These are phyloP conservation scores for Numida meleagris DNA, from an alignment of 2,113 vertebrate species.

Conservation along the genomic window DNA sequence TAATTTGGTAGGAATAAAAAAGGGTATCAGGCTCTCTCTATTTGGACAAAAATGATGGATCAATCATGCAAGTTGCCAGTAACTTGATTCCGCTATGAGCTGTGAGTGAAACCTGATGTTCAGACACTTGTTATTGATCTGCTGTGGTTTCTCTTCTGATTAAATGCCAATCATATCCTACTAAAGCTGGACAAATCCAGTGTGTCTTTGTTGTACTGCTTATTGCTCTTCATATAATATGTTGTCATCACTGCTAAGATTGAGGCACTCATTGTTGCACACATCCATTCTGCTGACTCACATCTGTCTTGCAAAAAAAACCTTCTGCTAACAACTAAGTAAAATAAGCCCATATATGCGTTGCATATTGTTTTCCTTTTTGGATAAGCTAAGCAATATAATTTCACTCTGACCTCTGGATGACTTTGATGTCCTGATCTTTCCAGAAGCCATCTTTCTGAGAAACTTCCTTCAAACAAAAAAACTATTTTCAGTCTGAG, in stretches of 20 bases:
- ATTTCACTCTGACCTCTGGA: accelerated
- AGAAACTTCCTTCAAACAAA: not conserved
- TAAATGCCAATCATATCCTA: not conserved
- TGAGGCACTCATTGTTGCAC: not conserved
- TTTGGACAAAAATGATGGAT: not conserved
- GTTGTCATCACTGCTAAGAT: not conserved
- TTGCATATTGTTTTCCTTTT: not conserved
- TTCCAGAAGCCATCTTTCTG: not conserved
- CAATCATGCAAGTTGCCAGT: slow-evolving; percentile 1
- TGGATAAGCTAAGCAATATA: not conserved
- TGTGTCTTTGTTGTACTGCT: not conserved
- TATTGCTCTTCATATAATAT: not conserved
- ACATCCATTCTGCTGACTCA: not conserved
- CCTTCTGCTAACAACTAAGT: not conserved
- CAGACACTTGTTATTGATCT: not conserved
- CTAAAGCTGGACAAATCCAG: not conserved
- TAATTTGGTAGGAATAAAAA: not conserved
- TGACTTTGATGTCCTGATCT: not conserved
- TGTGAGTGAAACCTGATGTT: not conserved
- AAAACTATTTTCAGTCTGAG: not conserved
- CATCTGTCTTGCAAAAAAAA: not conserved
- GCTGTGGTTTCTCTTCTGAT: not conserved
- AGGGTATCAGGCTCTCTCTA: not conserved
- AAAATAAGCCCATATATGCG: not conserved
- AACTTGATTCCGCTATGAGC: not conserved